Evolutionary conservation across 2,797 vertebrate genomes (phyloP).

Genomic region (Fistularia tabacaria): DNA sequence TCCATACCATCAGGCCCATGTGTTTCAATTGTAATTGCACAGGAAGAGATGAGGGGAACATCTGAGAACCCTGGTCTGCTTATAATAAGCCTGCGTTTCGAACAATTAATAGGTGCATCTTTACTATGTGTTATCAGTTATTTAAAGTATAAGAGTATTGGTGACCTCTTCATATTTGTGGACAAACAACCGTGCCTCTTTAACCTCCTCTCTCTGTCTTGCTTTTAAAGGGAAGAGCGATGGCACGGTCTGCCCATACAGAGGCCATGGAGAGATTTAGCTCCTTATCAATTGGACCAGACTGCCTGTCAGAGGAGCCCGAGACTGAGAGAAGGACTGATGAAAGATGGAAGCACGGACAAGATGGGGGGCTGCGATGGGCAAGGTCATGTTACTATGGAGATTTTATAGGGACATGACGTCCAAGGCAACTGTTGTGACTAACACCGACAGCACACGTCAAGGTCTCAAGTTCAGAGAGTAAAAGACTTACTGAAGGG

Average conservation of each 20-base stretch:
- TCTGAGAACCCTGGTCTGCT: no score
- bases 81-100: no score
- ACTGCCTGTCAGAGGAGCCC: constrained; percentile 48
- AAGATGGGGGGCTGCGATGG: constrained; percentile 22
- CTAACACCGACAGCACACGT: constrained; percentile 45
- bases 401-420: constrained; percentile 49
- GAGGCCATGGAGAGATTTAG: constrained; percentile 54
- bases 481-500: constrained; percentile 30
- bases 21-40: no score
- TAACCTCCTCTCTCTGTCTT: neutral
- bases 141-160: neutral
- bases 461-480: constrained; percentile 56
- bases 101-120: no score
- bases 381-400: constrained; percentile 65
- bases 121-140: no score
- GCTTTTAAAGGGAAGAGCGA: constrained; percentile 10
- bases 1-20: no score
- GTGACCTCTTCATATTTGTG: constrained; percentile 27
- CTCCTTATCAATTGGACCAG: constrained; percentile 43
- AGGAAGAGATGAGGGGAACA: no score
- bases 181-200: constrained; percentile 45
- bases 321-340: constrained; percentile 16
- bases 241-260: constrained; percentile 34
- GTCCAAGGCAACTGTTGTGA: constrained; percentile 50
- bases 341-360: constrained; percentile 35